phyloP scores from a whole-genome alignment of 2,797 vertebrate species.

The Coilia nasus region DNA sequence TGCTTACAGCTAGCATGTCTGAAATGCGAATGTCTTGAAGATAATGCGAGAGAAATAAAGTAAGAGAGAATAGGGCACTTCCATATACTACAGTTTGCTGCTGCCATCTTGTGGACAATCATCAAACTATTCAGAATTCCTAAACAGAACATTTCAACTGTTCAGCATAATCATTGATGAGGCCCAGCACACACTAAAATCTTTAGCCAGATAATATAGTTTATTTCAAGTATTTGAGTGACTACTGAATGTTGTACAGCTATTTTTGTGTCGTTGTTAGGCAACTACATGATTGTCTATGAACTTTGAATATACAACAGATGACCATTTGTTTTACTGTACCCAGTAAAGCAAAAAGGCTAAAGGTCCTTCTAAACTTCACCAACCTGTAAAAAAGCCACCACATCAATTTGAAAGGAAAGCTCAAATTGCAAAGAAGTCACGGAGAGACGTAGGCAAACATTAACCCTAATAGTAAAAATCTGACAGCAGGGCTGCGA shows the following conservation, averaged over 20 bases:
- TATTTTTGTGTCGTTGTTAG: no score
- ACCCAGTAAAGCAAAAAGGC: neutral
- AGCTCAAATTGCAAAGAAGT: neutral
- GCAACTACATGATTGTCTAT: no score
- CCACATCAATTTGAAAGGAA: neutral
- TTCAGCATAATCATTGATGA: no score
- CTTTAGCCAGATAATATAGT: no score
- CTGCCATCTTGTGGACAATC: constrained; percentile 1
- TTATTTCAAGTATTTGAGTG: no score
- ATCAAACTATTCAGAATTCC: neutral
- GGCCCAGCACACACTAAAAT: no score
- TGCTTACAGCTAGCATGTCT: neutral
- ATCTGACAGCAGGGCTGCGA: neutral
- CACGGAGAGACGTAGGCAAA: neutral
- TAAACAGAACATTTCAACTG: no score
- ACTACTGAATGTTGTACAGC: no score
- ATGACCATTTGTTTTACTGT: neutral
- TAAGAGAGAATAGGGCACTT: no score
- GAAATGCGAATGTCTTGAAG: neutral
- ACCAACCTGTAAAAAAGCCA: neutral
- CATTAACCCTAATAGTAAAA: constrained; percentile 3
- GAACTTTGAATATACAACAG: no score
- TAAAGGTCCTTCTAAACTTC: neutral
- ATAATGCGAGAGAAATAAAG: neutral
- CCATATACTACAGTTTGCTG: neutral